Evolutionary conservation across 2,797 vertebrate genomes (phyloP).

Genomic region (Myotis myotis): DNA sequence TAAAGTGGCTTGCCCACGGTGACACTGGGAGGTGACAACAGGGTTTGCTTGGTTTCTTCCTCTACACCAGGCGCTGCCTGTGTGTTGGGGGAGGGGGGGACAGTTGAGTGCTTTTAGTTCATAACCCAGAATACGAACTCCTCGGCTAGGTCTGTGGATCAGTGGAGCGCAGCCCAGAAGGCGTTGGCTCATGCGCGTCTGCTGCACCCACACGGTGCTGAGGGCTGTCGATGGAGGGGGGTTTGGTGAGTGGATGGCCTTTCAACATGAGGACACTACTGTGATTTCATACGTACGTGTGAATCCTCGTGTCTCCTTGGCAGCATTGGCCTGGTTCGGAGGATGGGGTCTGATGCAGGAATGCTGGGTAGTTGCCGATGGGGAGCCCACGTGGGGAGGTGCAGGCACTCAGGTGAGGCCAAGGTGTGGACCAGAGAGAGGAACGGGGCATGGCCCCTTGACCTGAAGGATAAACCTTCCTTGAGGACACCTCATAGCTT

Average conservation of each 20-base stretch:
- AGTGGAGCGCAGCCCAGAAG: fast-evolving
- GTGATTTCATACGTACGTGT: fast-evolving
- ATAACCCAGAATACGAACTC: fast-evolving
- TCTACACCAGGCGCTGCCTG: not conserved
- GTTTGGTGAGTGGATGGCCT: not conserved
- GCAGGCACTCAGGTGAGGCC: not conserved
- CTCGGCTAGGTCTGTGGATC: not conserved
- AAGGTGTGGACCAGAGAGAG: not conserved
- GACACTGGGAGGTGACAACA: not conserved
- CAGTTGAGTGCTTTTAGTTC: not conserved
- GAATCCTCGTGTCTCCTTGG: not conserved
- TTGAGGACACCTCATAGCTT: not conserved
- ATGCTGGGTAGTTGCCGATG: too few relatives aligned
- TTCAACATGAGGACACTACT: fast-evolving
- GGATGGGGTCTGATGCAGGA: not conserved
- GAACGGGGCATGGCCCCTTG: fast-evolving
- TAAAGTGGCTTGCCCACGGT: not conserved
- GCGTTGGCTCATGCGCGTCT: not conserved
- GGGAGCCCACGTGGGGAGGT: not conserved
- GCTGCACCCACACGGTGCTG: fast-evolving
- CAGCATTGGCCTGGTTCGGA: not conserved
- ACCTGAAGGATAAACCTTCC: not conserved
- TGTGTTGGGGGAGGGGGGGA: fast-evolving
- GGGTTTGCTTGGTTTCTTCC: not conserved
- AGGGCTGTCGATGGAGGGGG: fast-evolving